Evolutionary conservation across 2,113 vertebrate species (phyloP).

Genomic region (Spea bombifrons): DNA sequence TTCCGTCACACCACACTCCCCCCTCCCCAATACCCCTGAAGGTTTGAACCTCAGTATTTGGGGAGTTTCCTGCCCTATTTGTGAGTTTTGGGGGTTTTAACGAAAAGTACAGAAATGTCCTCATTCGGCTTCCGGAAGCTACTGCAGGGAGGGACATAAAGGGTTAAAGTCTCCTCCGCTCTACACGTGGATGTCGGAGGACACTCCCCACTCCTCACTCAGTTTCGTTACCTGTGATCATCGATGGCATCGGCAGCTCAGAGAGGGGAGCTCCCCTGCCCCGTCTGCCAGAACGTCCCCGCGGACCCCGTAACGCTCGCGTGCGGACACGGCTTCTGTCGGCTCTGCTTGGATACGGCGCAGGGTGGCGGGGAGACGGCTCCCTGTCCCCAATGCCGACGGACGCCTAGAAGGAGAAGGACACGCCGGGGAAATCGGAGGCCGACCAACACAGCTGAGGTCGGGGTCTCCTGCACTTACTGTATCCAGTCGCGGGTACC

Average conservation of each 20-base stretch:
- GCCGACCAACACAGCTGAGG: not conserved
- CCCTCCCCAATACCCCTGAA: too few relatives aligned
- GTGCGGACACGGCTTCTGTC: not conserved
- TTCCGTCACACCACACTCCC: too few relatives aligned
- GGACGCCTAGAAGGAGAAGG: too few relatives aligned
- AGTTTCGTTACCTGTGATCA: not conserved
- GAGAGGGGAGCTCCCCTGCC: not conserved
- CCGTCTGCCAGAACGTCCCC: not conserved
- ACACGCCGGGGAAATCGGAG: not conserved
- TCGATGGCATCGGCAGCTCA: not conserved
- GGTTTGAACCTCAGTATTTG: too few relatives aligned
- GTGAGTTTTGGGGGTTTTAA: too few relatives aligned
- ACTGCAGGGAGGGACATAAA: too few relatives aligned
- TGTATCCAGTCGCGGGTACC: slow-evolving; percentile 12
- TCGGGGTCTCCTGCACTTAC: not conserved
- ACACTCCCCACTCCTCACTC: not conserved
- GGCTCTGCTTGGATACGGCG: not conserved
- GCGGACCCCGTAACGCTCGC: not conserved
- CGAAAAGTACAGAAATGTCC: too few relatives aligned
- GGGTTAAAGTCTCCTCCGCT: too few relatives aligned
- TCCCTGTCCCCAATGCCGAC: not conserved
- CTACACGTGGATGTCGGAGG: too few relatives aligned
- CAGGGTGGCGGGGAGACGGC: not conserved
- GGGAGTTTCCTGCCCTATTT: too few relatives aligned
- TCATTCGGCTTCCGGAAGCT: too few relatives aligned